phyloP scores from a whole-genome alignment of 2,797 vertebrate genomes.

The Pygocentrus nattereri region DNA sequence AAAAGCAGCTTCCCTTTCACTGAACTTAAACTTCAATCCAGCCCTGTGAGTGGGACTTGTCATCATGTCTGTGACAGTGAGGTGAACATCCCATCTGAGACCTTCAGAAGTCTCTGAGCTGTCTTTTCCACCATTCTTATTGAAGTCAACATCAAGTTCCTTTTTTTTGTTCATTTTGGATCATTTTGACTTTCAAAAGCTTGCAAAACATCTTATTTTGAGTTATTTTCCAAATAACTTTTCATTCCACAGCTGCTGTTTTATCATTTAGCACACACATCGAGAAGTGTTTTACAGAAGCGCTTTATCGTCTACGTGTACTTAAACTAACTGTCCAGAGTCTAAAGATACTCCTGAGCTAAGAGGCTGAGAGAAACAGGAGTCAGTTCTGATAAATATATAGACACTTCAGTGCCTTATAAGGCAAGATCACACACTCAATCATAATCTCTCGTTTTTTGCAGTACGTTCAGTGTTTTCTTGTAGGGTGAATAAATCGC shows the following conservation, averaged over 20 bases:
- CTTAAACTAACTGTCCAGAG: too few relatives aligned
- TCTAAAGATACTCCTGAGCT: too few relatives aligned
- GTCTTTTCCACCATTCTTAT: not conserved
- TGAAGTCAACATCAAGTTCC: not conserved
- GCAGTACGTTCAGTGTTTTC: too few relatives aligned
- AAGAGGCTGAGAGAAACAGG: too few relatives aligned
- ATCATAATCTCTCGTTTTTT: too few relatives aligned
- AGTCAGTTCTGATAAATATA: too few relatives aligned
- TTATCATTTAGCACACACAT: not conserved
- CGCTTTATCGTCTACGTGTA: not conserved
- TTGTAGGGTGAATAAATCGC: too few relatives aligned
- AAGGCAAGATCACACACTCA: too few relatives aligned
- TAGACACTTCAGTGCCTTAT: too few relatives aligned
- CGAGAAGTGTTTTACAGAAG: not conserved
- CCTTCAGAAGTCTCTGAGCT: not conserved
- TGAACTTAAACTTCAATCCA: not conserved
- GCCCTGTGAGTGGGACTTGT: not conserved
- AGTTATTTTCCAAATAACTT: too few relatives aligned
- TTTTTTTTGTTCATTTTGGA: not conserved
- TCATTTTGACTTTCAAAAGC: not conserved
- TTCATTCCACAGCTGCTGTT: too few relatives aligned
- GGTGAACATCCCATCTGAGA: not conserved
- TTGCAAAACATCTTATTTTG: too few relatives aligned
- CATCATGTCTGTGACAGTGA: not conserved
- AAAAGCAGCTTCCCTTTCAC: not conserved